Evolutionary conservation across 2,113 vertebrate species (phyloP).

Genomic region (Micronycteris hirsuta): DNA sequence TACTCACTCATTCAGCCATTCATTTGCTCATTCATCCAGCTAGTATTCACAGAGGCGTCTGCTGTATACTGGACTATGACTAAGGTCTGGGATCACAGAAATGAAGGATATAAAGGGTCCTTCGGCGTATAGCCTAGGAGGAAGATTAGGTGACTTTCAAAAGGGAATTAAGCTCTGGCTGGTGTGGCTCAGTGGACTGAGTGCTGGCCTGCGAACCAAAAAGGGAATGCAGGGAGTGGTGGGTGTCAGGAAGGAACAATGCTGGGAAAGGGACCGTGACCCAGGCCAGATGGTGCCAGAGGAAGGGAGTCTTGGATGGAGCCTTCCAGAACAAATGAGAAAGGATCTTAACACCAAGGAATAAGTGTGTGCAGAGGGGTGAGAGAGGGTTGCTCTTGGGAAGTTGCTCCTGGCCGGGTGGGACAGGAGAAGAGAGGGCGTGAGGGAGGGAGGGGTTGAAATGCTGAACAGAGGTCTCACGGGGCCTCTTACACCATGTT

Average conservation of each 20-base stretch:
- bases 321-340: not conserved
- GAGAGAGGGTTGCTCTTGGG: not conserved
- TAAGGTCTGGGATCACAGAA: not conserved
- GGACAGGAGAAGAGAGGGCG: not conserved
- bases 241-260: not conserved
- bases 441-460: not conserved
- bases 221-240: no score
- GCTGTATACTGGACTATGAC: not conserved
- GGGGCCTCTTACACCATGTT: not conserved
- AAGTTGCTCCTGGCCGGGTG: not conserved
- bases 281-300: not conserved
- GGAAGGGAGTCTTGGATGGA: not conserved
- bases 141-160: not conserved
- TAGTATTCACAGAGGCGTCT: not conserved
- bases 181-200: no score
- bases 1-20: not conserved
- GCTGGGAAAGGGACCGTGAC: not conserved
- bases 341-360: not conserved
- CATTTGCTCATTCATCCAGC: not conserved
- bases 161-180: not conserved
- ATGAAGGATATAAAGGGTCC: not conserved
- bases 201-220: no score
- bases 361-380: not conserved
- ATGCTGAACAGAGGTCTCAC: not conserved
- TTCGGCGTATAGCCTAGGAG: not conserved